Evolutionary conservation across 2,113 vertebrate genomes (phyloP).

Genomic region (Eulemur rufifrons): DNA sequence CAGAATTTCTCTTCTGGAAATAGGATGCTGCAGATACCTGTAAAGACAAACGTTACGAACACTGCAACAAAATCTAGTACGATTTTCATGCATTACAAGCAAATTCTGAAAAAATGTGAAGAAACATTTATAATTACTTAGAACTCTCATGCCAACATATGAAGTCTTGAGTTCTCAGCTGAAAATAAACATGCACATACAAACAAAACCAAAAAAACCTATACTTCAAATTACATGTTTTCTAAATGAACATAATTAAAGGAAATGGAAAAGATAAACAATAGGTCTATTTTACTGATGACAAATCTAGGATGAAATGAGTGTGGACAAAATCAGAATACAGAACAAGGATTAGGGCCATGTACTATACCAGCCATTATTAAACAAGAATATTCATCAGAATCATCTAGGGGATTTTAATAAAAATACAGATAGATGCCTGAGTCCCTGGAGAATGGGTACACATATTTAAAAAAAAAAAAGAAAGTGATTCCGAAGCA

Average conservation of each 20-base stretch:
- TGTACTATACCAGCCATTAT: not conserved
- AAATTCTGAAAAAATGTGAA: not conserved
- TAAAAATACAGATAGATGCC: not conserved
- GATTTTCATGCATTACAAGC: not conserved
- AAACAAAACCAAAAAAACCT: not conserved
- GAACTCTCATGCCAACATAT: not conserved
- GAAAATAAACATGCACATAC: not conserved
- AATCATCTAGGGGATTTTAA: not conserved
- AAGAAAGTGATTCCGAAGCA: not conserved
- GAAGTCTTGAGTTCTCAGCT: not conserved
- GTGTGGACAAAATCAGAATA: not conserved
- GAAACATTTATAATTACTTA: constrained; percentile 16
- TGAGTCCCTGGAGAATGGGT: not conserved
- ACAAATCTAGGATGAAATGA: not conserved
- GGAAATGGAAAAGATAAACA: not conserved
- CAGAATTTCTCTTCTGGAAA: constrained; percentile 87
- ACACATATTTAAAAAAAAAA: not conserved
- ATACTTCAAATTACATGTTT: not conserved
- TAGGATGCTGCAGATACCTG: constrained; percentile 86
- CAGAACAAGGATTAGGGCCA: not conserved
- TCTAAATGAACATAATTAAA: not conserved
- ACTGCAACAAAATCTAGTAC: not conserved
- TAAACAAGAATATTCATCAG: not conserved
- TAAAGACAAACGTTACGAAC: constrained; percentile 19
- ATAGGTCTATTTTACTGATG: not conserved